A percentile compares a stretch with the other conserved stretches of the same genome.
phyloP scores from a whole-genome alignment of 2,113 vertebrate genomes.

The Arvicanthis niloticus region DNA sequence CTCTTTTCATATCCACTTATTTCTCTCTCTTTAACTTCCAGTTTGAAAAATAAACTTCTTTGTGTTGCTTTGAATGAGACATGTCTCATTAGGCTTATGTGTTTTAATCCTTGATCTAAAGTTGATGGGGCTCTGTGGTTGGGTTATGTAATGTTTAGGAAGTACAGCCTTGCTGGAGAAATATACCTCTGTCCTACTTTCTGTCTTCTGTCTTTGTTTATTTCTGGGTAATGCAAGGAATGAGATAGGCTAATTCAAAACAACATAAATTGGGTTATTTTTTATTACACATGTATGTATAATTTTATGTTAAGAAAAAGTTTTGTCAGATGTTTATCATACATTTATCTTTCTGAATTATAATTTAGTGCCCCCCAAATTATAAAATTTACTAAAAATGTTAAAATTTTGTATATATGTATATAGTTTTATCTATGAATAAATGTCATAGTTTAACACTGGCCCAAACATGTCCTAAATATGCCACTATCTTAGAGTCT shows the following conservation, averaged over 20 bases:
- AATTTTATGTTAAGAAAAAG: neutral
- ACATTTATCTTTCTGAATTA: neutral
- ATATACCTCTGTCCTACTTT: no score
- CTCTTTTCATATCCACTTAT: no score
- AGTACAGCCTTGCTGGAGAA: no score
- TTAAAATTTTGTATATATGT: neutral
- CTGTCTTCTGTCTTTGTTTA: no score
- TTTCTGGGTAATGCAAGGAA: no score
- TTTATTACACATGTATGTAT: neutral
- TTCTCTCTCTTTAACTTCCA: neutral
- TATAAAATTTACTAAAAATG: neutral
- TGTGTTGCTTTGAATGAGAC: no score
- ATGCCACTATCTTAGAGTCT: no score
- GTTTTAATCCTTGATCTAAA: no score
- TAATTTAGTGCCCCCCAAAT: neutral
- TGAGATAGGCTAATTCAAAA: neutral
- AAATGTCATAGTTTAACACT: neutral
- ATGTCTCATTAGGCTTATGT: no score
- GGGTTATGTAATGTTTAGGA: no score
- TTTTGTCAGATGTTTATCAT: neutral
- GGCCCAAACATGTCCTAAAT: neutral
- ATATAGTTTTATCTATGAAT: neutral
- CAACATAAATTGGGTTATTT: neutral
- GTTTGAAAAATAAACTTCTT: neutral
- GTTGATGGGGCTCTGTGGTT: no score